Base-by-base conservation (phyloP, 2,113 vertebrate species). In the Ceuthmochares aereus region DNA sequence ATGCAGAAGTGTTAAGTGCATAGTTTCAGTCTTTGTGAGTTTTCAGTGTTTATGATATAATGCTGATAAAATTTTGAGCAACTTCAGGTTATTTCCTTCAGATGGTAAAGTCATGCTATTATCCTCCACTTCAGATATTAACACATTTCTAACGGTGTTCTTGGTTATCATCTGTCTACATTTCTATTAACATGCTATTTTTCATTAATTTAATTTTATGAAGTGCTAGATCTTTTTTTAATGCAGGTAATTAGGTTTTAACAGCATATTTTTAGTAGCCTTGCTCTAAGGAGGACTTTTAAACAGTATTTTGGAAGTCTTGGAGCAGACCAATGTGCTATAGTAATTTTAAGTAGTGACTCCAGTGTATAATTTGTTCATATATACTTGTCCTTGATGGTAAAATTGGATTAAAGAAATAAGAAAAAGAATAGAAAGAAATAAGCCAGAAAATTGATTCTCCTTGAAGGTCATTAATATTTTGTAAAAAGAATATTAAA, bases 401-500 rank as follows among this genome's bases (percentile, higher is more conserved):
- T 74, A 92, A 94, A 95, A 96, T 55, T 84, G 16, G 42, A 32
- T 83, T 2, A 36, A 75, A 17, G 90, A 93, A 84, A 70, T 45
- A 60, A 81, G 21, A 42, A 91, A 78, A 77, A 89, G 22, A 72
- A 51, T 70, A 42, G 62, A 83, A 93, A 84, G 74, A 80, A 90
- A 91, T 67, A 69, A 87, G 36, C 43, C 12, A 2, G 70, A 90
- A 95, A 95, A 91, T 60, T 69, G 34, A 88, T 95, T 95, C 59
- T 91, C 60, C 76, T 63, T 22, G 66, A 97, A 97, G 96, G 95
- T 97, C 88, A 72, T 94, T 95, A 94, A 86, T 94, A 87, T 93
- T 87, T 89, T 90, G 59, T 62, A 40, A 90, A 90, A 94, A n/a
- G 76, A 89, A 95, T 81, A 74, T 91, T 45, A 45, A 17, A 92